Percentiles rank a stretch among this genome's conserved stretches.
Evolutionary conservation across 2,797 vertebrate genomes (phyloP).

Genomic region (Ceyx erithaca): DNA sequence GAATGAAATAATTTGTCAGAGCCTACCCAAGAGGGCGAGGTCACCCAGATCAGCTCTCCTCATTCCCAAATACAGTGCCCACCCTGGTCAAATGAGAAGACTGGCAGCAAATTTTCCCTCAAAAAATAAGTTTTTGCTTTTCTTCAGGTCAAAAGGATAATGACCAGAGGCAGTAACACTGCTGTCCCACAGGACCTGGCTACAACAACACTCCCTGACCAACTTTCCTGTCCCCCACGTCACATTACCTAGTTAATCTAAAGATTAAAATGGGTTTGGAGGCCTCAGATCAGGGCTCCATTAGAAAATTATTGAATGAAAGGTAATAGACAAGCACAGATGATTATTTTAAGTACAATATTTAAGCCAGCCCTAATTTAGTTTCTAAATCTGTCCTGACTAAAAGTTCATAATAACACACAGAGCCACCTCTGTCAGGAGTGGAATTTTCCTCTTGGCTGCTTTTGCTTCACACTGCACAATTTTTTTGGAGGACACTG

Average conservation of each 20-base stretch:
- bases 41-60: not conserved
- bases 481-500: not conserved
- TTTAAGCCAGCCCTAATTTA: constrained; percentile 43
- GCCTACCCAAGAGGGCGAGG: not conserved
- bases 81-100: not conserved
- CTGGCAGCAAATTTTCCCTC: not conserved
- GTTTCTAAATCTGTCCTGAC: constrained; percentile 37
- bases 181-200: rapidly evolving
- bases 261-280: not conserved
- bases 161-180: not conserved
- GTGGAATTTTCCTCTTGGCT: constrained; percentile 26
- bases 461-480: not conserved
- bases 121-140: not conserved
- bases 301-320: not conserved
- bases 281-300: not conserved
- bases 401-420: not conserved
- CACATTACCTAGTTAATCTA: not conserved
- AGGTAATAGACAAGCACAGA: not conserved
- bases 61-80: not conserved
- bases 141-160: not conserved
- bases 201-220: not conserved
- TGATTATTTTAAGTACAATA: constrained; percentile 43
- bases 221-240: not conserved
- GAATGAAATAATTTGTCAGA: rapidly evolving
- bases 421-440: not conserved